Conservation (phyloP, 2,888 invertebrate genomes). For the Callinectes sapidus region DNA sequence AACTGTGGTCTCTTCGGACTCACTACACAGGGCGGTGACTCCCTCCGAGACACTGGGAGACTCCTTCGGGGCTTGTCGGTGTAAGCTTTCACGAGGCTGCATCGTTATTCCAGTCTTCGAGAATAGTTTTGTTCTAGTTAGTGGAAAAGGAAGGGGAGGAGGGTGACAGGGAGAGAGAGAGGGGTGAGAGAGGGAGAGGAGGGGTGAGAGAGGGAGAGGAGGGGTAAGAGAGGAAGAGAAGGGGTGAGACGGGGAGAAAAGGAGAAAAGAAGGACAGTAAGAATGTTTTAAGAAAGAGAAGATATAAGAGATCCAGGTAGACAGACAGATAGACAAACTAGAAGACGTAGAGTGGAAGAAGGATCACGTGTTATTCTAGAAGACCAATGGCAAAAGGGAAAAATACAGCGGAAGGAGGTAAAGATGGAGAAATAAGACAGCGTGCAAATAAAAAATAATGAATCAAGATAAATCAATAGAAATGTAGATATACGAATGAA, state of each 20-base stretch:
- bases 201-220: background rate
- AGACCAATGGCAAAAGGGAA: no score
- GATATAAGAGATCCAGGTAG: background rate
- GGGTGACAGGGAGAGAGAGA: no score
- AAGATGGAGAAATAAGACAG: no score
- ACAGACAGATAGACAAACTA: no score
- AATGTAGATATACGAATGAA: no score
- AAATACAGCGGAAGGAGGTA: no score
- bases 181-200: background rate
- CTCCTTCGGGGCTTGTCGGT: background rate
- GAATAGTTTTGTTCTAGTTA: slow-evolving; percentile 17
- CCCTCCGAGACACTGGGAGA: background rate
- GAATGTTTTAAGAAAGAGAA: background rate
- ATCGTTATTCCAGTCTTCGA: slow-evolving; percentile 1
- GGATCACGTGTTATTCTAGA: no score
- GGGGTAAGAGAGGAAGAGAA: background rate
- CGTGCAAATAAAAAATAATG: no score
- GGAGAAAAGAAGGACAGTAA: background rate
- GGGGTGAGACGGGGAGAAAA: background rate
- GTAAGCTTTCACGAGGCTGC: slow-evolving; percentile 2
- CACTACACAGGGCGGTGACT: background rate
- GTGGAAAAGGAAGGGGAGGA: background rate
- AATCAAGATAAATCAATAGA: no score
- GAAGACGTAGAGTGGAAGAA: no score
- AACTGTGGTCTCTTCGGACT: background rate